These are phyloP conservation scores for Caenorhabditis virilis DNA, from an alignment of 2,888 invertebrate genomes.

Conservation along the genomic window DNA sequence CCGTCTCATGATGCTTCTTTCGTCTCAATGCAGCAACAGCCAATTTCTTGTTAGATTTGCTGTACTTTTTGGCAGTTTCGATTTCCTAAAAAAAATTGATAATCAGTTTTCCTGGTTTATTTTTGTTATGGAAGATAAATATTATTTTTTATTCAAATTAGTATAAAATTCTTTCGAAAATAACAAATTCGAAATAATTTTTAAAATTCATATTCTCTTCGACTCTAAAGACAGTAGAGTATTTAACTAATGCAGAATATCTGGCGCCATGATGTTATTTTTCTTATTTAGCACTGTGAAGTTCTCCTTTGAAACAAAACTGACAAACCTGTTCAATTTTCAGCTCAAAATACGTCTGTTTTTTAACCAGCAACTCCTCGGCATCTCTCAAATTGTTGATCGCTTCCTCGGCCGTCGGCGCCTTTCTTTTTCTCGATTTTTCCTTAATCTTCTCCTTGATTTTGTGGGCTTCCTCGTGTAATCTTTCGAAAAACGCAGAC, in stretches of 20 bases:
- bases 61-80: constrained; percentile 46
- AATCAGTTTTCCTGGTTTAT: neutral
- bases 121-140: neutral
- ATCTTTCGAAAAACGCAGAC: constrained; percentile 38
- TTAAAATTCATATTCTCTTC: too few species aligned
- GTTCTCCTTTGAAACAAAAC: neutral
- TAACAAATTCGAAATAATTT: too few species aligned
- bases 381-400: constrained; percentile 39
- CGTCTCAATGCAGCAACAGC: constrained; percentile 50
- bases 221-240: too few species aligned
- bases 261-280: too few species aligned
- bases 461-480: constrained; percentile 37
- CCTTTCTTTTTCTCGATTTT: constrained; percentile 43
- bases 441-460: constrained; percentile 42
- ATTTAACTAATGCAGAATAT: too few species aligned
- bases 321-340: constrained; percentile 22
- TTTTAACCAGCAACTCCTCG: constrained; percentile 49
- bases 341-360: constrained; percentile 47
- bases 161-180: too few species aligned
- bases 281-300: too few species aligned
- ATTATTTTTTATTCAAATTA: too few species aligned
- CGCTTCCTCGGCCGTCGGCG: constrained; percentile 45
- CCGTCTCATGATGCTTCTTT: constrained; percentile 50
- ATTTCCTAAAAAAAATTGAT: constrained; percentile 25
- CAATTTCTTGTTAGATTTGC: constrained; percentile 46